Base-by-base conservation (phyloP, 2,113 vertebrate species). In the Salvelinus fontinalis region DNA sequence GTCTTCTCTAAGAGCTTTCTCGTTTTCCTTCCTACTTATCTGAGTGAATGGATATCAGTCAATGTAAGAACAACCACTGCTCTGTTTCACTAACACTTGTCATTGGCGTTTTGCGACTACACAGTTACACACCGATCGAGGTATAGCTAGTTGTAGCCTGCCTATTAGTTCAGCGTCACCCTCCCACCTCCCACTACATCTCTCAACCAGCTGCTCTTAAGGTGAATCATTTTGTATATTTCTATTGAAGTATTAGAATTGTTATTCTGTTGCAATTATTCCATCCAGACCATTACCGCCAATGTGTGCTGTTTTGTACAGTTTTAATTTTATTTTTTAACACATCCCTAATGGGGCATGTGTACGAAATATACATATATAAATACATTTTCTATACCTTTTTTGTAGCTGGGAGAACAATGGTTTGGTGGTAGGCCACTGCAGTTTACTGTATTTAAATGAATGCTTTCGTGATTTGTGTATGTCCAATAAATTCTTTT, bases 291-390 rank as follows among this genome's bases (percentile, higher is more conserved):
- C 26, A 87, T 67, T 85, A 87, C 93, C 94, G 90, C 91, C 93
- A 92, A 93, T 85, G 93, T 34, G 34, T 95, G 94, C 93, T 89
- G 90, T 92, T 93, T 93, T 93, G 94, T 94, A 91, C 91, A 92
- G 91, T 90, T 88, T 93, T 92, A 92, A 90, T 95, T 71, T 95
- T 70, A 31, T 31, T 34, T 34, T 6, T 94, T 92, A 93, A 93
- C 84, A 90, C 90, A 88, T 93, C 93, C 12, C 16, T 18, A 54
- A 93, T 92, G 94, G 94, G 95, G 95, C 95, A 96, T 96, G 96
- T 96, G 95, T 94, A 95, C 93, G 92, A 95, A 94, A 91, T 95
- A 94, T 97, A 95, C 94, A 96, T 96, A 96, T 96, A 96, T 96
- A 96, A 96, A 96, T 94, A 95, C 76, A 4, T 95, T 97, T 97